phyloP scores from a whole-genome alignment of 2,797 vertebrate genomes.

The Limnodromus scolopaceus region DNA sequence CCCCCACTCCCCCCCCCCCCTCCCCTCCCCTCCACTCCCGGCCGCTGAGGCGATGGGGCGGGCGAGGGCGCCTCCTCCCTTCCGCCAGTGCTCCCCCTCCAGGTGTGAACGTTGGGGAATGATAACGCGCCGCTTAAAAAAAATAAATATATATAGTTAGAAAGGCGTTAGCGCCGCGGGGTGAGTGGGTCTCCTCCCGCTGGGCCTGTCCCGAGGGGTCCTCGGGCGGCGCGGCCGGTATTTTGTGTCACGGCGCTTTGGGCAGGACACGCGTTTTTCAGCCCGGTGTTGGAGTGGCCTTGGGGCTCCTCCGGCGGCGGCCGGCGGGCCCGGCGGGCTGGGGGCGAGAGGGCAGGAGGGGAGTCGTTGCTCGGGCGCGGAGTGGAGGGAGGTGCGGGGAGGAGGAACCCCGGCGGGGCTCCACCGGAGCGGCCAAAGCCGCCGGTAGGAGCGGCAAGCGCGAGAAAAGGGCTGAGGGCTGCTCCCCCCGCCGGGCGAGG shows the following conservation, averaged over 20 bases:
- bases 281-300: background rate
- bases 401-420: background rate
- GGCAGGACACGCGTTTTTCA: background rate
- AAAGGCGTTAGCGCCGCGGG: background rate
- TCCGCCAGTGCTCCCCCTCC: background rate
- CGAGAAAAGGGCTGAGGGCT: background rate
- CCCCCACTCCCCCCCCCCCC: too few relatives aligned
- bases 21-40: too few relatives aligned
- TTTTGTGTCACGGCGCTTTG: background rate
- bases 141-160: background rate
- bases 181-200: rapidly evolving
- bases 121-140: background rate
- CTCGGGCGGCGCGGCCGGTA: rapidly evolving
- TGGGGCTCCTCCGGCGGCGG: background rate
- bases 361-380: background rate
- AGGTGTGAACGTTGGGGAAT: background rate
- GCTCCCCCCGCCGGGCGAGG: background rate
- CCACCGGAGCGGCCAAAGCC: background rate
- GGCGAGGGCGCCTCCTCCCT: too few relatives aligned
- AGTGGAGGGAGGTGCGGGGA: background rate
- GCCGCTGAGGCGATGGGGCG: background rate
- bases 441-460: background rate
- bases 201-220: background rate
- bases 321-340: background rate
- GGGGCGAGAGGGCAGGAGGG: background rate